Evolutionary conservation across 2,888 invertebrate species (phyloP), one percentile per base, ranked within the genome.

Genomic region (Tachystola acroxantha): DNA sequence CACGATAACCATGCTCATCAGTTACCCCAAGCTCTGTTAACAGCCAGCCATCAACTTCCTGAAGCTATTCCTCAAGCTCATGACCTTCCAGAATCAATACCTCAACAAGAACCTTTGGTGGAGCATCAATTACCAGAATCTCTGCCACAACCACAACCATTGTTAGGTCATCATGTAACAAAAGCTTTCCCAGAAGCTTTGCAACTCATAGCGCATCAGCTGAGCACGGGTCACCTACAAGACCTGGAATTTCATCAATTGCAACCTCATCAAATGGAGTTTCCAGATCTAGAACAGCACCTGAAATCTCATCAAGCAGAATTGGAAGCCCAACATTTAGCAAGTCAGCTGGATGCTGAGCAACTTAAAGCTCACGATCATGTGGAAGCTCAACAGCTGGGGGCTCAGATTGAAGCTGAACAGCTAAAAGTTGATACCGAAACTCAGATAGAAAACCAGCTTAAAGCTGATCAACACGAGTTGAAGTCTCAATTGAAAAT

Each of bases 191-290:
- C 25, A 12, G 28, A 28, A 28, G 11, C 28, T 28, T 7, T 13
- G 10, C 28, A 9, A 6, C 2, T 12, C 6, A 7, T 13, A 7
- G 24, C 24, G 3, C 24, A 24, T 24, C 24, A 24, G n/a, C n/a
- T 24, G n/a, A n/a, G n/a, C n/a, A 24, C n/a, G 9, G 24, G n/a
- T 24, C 27, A 11, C 11, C 1, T 10, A 11, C 27, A 48, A 10
- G 40, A 46, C 19, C 48, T 59, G 3, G 48, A 59, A 19, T 36
- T 11, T 11, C 27, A 27, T 2, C 41, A 10, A 52, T 26, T 33
- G 10, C 10, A 16, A 30, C 7, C 14, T 9, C 30, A 36, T 27
- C 10, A 19, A 19, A 7, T 25, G n/a, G 16, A 33, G n/a, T 24
- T 24, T 25, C 29, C 16, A 31, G 10, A 22, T 27, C 29, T 34